Percentiles rank a stretch among this genome's conserved stretches.
Conservation (phyloP, 2,113 vertebrate genomes). For the Daubentonia madagascariensis region DNA sequence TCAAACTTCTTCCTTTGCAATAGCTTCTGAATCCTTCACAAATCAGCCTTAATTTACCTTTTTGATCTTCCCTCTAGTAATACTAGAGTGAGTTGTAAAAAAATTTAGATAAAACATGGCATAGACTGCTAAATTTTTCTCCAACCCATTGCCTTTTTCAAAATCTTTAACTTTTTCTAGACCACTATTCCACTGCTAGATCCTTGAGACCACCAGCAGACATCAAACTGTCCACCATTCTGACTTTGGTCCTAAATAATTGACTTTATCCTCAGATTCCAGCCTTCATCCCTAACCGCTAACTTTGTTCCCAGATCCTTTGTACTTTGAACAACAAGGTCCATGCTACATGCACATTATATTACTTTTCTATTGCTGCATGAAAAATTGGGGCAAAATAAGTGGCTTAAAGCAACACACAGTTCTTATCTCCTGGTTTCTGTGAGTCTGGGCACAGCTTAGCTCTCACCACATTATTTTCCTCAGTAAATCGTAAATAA, state of each 20-base stretch:
- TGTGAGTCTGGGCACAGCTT: neutral
- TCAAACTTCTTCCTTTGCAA: neutral
- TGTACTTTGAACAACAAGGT: neutral
- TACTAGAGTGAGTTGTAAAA: neutral
- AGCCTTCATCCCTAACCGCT: neutral
- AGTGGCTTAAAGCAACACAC: neutral
- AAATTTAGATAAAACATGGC: neutral
- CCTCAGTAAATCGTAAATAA: neutral
- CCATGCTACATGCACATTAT: neutral
- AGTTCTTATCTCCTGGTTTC: neutral
- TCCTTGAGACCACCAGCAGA: neutral
- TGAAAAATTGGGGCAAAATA: neutral
- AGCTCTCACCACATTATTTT: neutral
- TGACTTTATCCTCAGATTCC: neutral
- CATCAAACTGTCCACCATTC: neutral
- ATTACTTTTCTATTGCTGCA: neutral
- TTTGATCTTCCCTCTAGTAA: neutral
- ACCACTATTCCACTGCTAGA: neutral
- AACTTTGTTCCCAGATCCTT: neutral
- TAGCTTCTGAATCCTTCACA: neutral
- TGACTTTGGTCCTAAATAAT: neutral
- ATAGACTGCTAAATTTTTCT: neutral
- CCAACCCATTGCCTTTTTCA: neutral
- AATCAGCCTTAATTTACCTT: neutral
- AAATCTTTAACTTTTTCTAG: neutral